phyloP scores from a whole-genome alignment of 2,888 invertebrate species.

The Leptopilina drosophilae region DNA sequence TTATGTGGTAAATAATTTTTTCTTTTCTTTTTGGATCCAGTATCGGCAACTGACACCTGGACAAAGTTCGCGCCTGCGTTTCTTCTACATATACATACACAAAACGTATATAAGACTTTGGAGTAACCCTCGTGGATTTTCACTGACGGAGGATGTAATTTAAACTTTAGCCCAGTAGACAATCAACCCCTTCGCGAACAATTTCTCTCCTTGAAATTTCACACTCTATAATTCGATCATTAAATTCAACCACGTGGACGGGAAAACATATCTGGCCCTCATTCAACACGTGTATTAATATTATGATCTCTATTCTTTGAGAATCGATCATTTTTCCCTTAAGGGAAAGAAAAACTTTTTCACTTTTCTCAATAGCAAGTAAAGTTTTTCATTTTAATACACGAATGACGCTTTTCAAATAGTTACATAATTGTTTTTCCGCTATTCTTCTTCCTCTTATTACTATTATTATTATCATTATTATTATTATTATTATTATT shows the following conservation, averaged over 20 bases:
- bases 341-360: not conserved
- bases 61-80: conserved; percentile 69
- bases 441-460: too few species aligned
- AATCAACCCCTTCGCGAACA: conserved; percentile 60
- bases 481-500: not conserved
- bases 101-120: conserved; percentile 38
- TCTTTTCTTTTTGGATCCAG: not conserved
- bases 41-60: conserved; percentile 67
- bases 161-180: conserved; percentile 70
- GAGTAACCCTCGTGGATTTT: conserved; percentile 59
- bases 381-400: not conserved
- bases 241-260: conserved; percentile 2
- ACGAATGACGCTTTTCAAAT: too few species aligned
- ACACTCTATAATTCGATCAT: not conserved
- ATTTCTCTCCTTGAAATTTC: conserved; percentile 18
- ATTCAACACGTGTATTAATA: conserved; percentile 13
- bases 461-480: too few species aligned
- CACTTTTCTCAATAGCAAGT: not conserved
- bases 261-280: not conserved
- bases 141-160: conserved; percentile 64
- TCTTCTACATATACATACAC: conserved; percentile 21
- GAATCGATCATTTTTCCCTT: not conserved
- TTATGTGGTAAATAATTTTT: not conserved
- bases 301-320: not conserved
- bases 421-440: too few species aligned